Percentiles rank a stretch among this genome's conserved stretches.
These are phyloP conservation scores for Nysson spinosus DNA, from an alignment of 2,888 invertebrate species.

Conservation along the genomic window DNA sequence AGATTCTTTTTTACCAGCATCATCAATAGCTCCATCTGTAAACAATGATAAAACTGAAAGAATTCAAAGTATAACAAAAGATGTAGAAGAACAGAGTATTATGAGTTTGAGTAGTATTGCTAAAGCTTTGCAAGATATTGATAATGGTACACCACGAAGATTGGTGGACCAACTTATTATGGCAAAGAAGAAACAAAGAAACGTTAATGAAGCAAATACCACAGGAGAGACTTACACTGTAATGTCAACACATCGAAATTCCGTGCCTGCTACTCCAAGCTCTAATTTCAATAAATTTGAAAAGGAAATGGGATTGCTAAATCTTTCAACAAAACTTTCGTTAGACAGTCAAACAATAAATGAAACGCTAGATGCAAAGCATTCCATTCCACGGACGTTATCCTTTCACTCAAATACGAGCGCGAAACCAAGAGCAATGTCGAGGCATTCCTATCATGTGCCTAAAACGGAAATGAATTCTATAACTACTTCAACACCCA, in stretches of 20 bases:
- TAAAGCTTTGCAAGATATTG: constrained; percentile 64
- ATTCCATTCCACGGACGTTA: constrained; percentile 5
- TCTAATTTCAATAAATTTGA: constrained; percentile 13
- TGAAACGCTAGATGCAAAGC: constrained; percentile 24
- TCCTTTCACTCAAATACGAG: constrained; percentile 23
- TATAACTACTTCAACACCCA: too few species aligned
- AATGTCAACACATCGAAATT: constrained; percentile 41
- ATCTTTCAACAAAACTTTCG: constrained; percentile 58
- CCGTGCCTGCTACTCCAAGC: constrained; percentile 51
- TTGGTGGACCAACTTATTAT: constrained; percentile 70
- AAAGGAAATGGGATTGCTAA: constrained; percentile 16
- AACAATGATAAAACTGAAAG: constrained; percentile 20
- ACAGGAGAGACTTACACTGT: constrained; percentile 55
- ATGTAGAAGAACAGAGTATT: constrained; percentile 62
- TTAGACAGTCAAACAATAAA: constrained; percentile 57
- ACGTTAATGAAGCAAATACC: constrained; percentile 26
- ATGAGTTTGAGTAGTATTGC: constrained; percentile 73
- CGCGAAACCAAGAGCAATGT: constrained; percentile 6
- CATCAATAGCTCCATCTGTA: constrained; percentile 9
- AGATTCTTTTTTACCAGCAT: constrained; percentile 9
- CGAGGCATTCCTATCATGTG: constrained; percentile 1
- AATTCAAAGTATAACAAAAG: constrained; percentile 25
- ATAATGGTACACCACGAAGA: constrained; percentile 67
- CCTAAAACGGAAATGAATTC: constrained; percentile 18
- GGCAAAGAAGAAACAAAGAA: constrained; percentile 60